phyloP scores from a whole-genome alignment of 2,797 vertebrate species.

The Pelodytes ibericus region DNA sequence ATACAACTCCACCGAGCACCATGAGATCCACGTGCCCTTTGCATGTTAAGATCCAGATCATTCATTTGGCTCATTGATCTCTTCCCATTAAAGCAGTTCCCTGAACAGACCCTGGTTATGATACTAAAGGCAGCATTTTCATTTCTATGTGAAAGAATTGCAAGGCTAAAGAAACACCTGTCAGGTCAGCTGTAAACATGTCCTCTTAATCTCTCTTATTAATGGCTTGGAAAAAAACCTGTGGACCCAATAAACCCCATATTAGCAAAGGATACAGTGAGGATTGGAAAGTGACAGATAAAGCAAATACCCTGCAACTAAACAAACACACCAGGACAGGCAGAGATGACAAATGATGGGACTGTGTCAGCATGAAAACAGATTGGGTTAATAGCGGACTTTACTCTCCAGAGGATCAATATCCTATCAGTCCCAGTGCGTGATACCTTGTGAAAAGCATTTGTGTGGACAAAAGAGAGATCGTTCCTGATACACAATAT shows the following conservation, averaged over 20 bases:
- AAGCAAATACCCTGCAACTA: constrained; percentile 83
- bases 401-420: constrained; percentile 73
- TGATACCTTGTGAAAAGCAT: constrained; percentile 58
- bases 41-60: too few species aligned
- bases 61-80: neutral
- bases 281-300: constrained; percentile 69
- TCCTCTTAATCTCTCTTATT: constrained; percentile 55
- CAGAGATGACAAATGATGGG: constrained; percentile 88
- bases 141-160: constrained; percentile 5
- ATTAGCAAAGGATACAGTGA: constrained; percentile 59
- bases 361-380: constrained; percentile 77
- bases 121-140: neutral
- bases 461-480: constrained; percentile 59
- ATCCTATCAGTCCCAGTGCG: constrained; percentile 68
- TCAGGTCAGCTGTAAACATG: constrained; percentile 31
- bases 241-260: constrained; percentile 56
- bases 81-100: neutral
- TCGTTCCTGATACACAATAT: constrained; percentile 43
- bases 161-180: constrained; percentile 14
- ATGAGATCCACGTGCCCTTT: too few species aligned
- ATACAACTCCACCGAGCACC: too few species aligned
- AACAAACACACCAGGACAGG: constrained; percentile 91
- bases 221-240: constrained; percentile 59
- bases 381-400: constrained; percentile 76
- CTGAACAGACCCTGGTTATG: neutral